Conservation (phyloP, 2,113 vertebrate genomes). For the Dasyprocta punctata region DNA sequence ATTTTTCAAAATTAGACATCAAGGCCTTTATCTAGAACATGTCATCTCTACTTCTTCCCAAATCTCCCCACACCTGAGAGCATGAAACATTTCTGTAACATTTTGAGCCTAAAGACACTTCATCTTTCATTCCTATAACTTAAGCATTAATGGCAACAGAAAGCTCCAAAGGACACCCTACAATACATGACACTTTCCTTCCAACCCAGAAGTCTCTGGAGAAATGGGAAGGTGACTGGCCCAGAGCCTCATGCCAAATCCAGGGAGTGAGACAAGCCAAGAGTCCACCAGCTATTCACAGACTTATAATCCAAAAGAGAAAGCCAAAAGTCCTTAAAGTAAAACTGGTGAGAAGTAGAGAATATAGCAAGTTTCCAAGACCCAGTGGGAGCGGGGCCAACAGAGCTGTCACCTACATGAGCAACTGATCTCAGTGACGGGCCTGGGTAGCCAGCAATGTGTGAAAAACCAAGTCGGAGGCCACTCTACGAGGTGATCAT, state of each 20-base stretch:
- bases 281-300: background rate
- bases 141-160: background rate
- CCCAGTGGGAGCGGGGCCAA: background rate
- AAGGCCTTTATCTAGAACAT: background rate
- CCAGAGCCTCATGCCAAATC: background rate
- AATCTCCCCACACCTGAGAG: background rate
- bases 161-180: background rate
- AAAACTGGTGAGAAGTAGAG: background rate
- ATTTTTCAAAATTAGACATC: background rate
- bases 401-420: background rate
- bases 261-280: background rate
- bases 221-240: background rate
- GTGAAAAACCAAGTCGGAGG: background rate
- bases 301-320: background rate
- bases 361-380: background rate
- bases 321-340: background rate
- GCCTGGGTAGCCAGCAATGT: fast-evolving
- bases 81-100: background rate
- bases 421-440: background rate
- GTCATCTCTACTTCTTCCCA: background rate
- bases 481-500: background rate
- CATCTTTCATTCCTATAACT: background rate
- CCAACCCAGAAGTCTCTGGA: background rate
- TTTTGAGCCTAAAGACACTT: background rate
- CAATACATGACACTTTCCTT: background rate